phyloP scores from a whole-genome alignment of 37 sponge, comb jelly and placozoan species.

The Hormiphora californensis region DNA sequence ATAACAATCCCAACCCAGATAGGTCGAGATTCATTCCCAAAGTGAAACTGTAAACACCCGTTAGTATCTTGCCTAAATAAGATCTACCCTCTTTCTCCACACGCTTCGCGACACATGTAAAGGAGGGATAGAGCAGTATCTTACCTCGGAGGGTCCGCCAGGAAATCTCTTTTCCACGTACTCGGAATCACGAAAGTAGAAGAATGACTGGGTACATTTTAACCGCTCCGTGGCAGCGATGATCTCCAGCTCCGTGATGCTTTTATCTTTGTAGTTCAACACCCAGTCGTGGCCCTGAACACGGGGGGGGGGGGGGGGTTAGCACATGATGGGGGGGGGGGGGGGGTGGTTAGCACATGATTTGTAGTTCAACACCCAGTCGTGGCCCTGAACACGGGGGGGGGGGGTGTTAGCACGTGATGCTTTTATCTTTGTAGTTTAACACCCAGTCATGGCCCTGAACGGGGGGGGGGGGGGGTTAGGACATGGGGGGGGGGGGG shows the following conservation, averaged over 20 bases:
- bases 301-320: neutral
- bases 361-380: neutral
- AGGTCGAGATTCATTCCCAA: no score
- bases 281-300: constrained; percentile 43
- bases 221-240: neutral
- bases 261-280: constrained; percentile 2
- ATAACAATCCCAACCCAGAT: no score
- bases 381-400: neutral
- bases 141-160: constrained; percentile 20
- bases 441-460: constrained; percentile 34
- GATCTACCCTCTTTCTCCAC: no score
- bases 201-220: constrained; percentile 19
- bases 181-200: constrained; percentile 20
- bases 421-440: constrained; percentile 30
- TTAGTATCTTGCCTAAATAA: no score
- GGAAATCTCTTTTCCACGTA: constrained; percentile 48
- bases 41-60: no score
- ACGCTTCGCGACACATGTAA: no score
- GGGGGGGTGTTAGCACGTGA: neutral
- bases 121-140: no score
- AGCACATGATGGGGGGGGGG: neutral
- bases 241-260: constrained; percentile 49
- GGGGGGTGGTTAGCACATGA: neutral
- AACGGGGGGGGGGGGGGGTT: neutral
- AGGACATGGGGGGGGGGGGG: no score